Conservation (phyloP, 2,797 vertebrate species). For the Podargus strigoides region DNA sequence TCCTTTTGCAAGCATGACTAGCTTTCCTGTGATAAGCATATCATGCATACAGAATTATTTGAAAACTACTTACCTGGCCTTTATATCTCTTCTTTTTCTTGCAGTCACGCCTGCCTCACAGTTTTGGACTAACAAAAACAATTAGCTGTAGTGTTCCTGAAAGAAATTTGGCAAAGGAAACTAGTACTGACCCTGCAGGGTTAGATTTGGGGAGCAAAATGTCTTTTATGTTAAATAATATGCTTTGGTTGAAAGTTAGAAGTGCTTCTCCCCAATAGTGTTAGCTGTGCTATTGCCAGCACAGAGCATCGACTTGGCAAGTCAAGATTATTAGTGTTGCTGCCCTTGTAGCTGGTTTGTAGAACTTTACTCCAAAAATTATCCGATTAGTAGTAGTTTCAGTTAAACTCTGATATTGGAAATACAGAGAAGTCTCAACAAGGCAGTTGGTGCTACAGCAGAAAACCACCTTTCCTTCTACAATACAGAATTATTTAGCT, state of each 20-base stretch:
- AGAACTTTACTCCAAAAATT: background rate
- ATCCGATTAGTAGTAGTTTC: background rate
- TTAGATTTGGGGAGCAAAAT: background rate
- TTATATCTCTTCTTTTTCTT: background rate
- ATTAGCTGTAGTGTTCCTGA: background rate
- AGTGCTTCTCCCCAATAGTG: background rate
- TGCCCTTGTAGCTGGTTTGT: background rate
- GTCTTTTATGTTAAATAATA: background rate
- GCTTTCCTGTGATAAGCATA: background rate
- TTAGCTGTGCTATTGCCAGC: background rate
- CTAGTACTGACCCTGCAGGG: background rate
- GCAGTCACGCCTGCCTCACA: rapidly evolving
- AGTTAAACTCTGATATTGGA: background rate
- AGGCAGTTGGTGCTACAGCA: background rate
- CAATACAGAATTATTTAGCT: background rate
- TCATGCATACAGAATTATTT: background rate
- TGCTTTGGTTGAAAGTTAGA: background rate
- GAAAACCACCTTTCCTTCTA: background rate
- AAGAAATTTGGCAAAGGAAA: background rate
- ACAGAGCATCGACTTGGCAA: background rate
- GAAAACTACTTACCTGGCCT: background rate
- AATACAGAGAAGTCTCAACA: background rate
- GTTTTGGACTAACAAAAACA: background rate
- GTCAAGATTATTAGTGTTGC: background rate
- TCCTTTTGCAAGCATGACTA: background rate